Conservation (phyloP, 1,140 invertebrate genomes). For the Ceratoteleas bidentatus region DNA sequence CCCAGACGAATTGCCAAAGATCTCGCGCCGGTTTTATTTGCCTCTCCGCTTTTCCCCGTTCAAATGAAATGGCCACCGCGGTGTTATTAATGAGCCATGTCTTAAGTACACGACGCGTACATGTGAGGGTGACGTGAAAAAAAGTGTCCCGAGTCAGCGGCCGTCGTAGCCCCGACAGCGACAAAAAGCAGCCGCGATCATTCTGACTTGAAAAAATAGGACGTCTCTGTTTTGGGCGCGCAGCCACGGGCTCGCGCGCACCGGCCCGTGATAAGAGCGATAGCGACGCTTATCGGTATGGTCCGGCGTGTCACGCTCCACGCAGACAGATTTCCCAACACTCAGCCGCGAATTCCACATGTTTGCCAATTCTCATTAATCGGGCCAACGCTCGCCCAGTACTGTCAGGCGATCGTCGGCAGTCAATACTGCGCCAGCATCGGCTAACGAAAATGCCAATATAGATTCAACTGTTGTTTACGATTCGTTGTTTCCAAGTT, state of each 20-base stretch:
- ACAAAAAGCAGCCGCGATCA: constrained; percentile 57
- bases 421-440: too few relatives aligned
- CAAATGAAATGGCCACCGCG: constrained; percentile 21
- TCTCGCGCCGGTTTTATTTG: not conserved
- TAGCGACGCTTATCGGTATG: constrained; percentile 56
- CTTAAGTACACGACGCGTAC: constrained; percentile 50
- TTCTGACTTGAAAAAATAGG: constrained; percentile 62
- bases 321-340: constrained; percentile 60
- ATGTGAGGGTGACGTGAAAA: constrained; percentile 46
- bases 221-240: constrained; percentile 59
- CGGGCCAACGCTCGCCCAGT: too few relatives aligned
- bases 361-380: too few relatives aligned
- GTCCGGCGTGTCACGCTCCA: constrained; percentile 46
- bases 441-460: too few relatives aligned
- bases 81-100: constrained; percentile 54
- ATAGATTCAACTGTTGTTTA: too few relatives aligned
- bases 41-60: constrained; percentile 10
- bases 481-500: too few relatives aligned
- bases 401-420: too few relatives aligned
- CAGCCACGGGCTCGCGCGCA: constrained; percentile 34
- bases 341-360: too few relatives aligned
- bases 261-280: constrained; percentile 59
- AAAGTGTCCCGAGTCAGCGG: constrained; percentile 49
- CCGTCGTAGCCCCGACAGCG: constrained; percentile 52
- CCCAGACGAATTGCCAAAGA: too few relatives aligned